Base-by-base conservation (phyloP, 2,797 vertebrate genomes). In the Brachyalestes nurse region DNA sequence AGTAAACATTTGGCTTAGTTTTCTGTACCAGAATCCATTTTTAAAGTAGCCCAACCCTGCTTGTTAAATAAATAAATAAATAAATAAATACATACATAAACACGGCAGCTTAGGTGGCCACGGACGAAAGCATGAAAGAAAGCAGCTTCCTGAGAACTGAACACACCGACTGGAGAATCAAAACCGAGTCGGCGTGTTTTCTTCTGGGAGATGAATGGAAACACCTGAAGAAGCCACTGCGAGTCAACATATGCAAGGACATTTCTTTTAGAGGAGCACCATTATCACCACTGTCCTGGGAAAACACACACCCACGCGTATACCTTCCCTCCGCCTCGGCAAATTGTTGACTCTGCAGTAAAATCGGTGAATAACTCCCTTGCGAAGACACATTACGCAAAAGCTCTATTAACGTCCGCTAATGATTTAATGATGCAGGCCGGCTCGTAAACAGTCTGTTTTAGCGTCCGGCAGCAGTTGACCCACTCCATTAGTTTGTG, bases 391-490 rank as follows among this genome's bases (percentile, higher is more conserved):
- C 77, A 64, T 79, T 80, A 82, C 45, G 61, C 42, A 61, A 76
- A 76, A 77, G 55, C 60, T 77, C 75, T 80, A 80, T 85, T 82
- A 84, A 80, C 83, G 75, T 65, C 66, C 61, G 51, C 75, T 89
- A 89, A 90, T 90, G 87, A 90, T 91, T 91, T 90, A 92, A 92
- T 90, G 85, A 90, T 69, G 66, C 85, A 47, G 82, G 85, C 75
- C 84, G 64, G 85, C 76, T 73, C 5, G 78, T 79, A 82, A 76
- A 84, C 72, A 81, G 40, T 69, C 66, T 72, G 60, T 34, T 73
- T 38, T 74, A 25, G 78, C 77, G 74, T 83, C 23, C 55, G 75
- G 19, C 86, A 82, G 82, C 84, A 83, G 87, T 88, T 90, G 89
- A 91, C 87, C 90, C 86, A 85, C 83, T 90, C 83, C 58, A 87